Conservation (phyloP, 2,888 invertebrate genomes). For the Argyresthia albistria region DNA sequence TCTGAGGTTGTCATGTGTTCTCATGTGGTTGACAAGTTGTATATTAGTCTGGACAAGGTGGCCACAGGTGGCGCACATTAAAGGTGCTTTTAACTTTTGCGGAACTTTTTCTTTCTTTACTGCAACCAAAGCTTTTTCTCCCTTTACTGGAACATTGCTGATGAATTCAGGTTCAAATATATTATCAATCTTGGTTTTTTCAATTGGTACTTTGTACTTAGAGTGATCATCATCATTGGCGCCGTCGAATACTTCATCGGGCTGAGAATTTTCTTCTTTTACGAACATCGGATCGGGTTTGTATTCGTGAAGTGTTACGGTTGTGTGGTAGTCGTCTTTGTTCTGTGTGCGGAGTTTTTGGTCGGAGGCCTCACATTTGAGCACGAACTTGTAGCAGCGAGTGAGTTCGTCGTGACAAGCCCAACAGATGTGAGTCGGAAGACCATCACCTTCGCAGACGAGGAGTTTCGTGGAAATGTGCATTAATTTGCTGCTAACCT, state of each 20-base stretch:
- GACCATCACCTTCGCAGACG: conserved; percentile 32
- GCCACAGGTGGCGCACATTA: conserved; percentile 33
- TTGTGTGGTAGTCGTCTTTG: background rate
- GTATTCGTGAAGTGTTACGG: background rate
- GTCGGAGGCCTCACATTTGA: conserved; percentile 42
- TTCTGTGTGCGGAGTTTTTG: conserved; percentile 22
- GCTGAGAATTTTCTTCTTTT: conserved; percentile 6
- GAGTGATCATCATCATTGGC: background rate
- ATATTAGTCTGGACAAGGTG: conserved; percentile 31
- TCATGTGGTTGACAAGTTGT: conserved; percentile 32
- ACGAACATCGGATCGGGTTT: no score
- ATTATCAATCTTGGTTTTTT: conserved; percentile 6
- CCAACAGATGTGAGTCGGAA: conserved; percentile 34
- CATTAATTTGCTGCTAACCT: conserved; percentile 30
- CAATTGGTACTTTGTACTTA: background rate
- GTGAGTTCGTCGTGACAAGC: conserved; percentile 31
- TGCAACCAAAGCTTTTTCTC: background rate
- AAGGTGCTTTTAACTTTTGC: conserved; percentile 3
- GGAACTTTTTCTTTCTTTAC: no score
- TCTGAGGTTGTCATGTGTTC: conserved; percentile 39
- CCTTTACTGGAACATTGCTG: background rate
- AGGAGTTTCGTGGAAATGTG: conserved; percentile 36
- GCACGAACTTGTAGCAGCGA: conserved; percentile 32
- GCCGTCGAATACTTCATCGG: conserved; percentile 2
- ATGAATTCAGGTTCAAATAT: conserved; percentile 8